Percentiles rank a stretch among this genome's conserved stretches.
These are phyloP conservation scores for Drepana falcataria DNA, from an alignment of 2,888 invertebrate species.

Conservation along the genomic window DNA sequence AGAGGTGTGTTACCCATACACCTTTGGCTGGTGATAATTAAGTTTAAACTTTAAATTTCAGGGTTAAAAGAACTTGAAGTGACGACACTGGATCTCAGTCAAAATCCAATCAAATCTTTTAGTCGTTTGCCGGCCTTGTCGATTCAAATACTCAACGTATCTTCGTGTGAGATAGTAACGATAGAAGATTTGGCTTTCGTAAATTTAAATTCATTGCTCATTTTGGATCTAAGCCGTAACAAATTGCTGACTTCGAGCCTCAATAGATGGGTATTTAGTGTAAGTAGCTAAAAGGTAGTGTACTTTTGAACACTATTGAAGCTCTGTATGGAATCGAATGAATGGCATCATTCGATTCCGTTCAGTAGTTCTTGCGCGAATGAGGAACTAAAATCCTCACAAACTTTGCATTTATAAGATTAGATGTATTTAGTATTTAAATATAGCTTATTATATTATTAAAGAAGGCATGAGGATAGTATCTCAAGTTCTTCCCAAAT, in stretches of 20 bases:
- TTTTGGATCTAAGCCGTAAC: slow-evolving; percentile 83
- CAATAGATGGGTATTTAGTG: slow-evolving; percentile 79
- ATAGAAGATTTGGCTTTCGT: slow-evolving; percentile 79
- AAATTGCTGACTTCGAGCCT: slow-evolving; percentile 73
- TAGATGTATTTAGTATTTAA: too few species aligned
- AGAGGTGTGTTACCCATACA: too few species aligned
- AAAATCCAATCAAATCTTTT: slow-evolving; percentile 49
- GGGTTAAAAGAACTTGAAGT: slow-evolving; percentile 28
- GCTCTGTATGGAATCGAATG: too few species aligned
- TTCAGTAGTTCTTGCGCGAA: too few species aligned
- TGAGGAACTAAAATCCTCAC: too few species aligned
- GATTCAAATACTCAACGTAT: slow-evolving; percentile 74
- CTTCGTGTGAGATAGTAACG: slow-evolving; percentile 75
- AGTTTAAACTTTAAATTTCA: slow-evolving; percentile 20
- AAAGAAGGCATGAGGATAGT: too few species aligned
- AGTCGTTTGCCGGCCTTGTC: slow-evolving; percentile 66
- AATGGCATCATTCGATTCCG: too few species aligned
- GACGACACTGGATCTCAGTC: slow-evolving; percentile 42
- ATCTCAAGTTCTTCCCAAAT: too few species aligned
- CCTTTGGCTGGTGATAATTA: background rate
- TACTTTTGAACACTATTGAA: too few species aligned
- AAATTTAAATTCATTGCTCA: slow-evolving; percentile 74
- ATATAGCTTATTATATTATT: too few species aligned
- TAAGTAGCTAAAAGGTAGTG: too few species aligned
- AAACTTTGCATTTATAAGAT: too few species aligned